A percentile compares a stretch with the other conserved stretches of the same genome.
Evolutionary conservation across 2,113 vertebrate genomes (phyloP).

Genomic region (Tympanuchus pallidicinctus): DNA sequence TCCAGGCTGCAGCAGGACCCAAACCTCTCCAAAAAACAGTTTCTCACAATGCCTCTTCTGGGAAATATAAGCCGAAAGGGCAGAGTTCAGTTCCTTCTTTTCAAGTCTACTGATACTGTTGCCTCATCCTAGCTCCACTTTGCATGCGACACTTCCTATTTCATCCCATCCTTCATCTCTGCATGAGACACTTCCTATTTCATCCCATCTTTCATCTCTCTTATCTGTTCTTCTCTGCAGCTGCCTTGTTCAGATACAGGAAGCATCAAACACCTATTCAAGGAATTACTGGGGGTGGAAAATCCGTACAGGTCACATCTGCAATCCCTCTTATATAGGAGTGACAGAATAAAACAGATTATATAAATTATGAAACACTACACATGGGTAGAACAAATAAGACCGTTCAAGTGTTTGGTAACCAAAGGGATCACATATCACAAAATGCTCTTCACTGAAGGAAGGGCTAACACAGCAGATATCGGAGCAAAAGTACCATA

Average conservation of each 20-base stretch:
- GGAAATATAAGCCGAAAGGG: not conserved
- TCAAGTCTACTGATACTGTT: not conserved
- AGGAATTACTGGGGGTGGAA: not conserved
- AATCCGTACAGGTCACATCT: not conserved
- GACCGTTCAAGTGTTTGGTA: not conserved
- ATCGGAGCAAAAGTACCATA: not conserved
- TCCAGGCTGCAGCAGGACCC: fast-evolving
- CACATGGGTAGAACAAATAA: not conserved
- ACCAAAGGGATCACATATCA: not conserved
- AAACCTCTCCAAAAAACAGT: not conserved
- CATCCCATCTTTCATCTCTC: not conserved
- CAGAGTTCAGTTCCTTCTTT: not conserved
- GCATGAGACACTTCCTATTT: not conserved
- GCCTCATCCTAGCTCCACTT: not conserved
- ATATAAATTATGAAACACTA: not conserved
- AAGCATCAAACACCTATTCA: not conserved
- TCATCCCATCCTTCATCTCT: not conserved
- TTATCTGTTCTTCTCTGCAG: not conserved
- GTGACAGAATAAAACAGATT: not conserved
- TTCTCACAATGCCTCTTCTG: not conserved
- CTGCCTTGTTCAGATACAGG: not conserved
- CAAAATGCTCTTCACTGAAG: not conserved
- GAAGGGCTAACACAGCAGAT: not conserved
- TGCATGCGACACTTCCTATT: not conserved
- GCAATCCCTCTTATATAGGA: not conserved